Evolutionary conservation across 2,888 invertebrate genomes (phyloP), one percentile per base, ranked within the genome.

Genomic region (Acleris cristana): DNA sequence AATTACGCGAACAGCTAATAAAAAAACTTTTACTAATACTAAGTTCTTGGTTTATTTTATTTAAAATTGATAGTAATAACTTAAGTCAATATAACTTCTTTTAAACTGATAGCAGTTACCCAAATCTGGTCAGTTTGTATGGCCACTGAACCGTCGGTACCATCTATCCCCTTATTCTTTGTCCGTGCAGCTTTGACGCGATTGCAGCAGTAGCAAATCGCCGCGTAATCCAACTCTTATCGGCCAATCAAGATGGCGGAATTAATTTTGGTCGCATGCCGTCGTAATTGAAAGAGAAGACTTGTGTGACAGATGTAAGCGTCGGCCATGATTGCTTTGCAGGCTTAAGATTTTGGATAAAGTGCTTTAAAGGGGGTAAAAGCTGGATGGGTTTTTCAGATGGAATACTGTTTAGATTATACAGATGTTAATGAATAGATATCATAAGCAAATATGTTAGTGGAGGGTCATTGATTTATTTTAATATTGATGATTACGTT

Each of bases 211-310:
- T 79, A 84, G 87, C 90, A 88, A 90, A 92, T 91, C 87, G 89
- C 76, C 84, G 81, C 73, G 81, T 90, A 91, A 92, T 91, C 89
- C 86, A 85, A 84, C 87, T 86, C 84, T 83, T 86, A 85, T 85
- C 82, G 82, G 79, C 77, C 83, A 83, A 89, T 88, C 86, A 84
- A 79, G 87, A 89, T 88, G 83, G 77, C 78, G 80, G 86, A 88
- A 90, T 90, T 89, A 90, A 91, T 89, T 86, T 86, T 75, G 82
- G 82, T 78, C 85, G 82, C 83, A 82, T 82, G 87, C 81, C 80
- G 76, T 71, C 73, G 81, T 90, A 88, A 91, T 90, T 90, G 89
- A 87, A 88, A 85, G 85, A 76, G 82, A 83, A 82, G 87, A 85
- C 84, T 83, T 83, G 79, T 74, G 78, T 82, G 80, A 83, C 84